Percentiles rank a stretch among this genome's conserved stretches.
phyloP scores from a whole-genome alignment of 2,888 invertebrate genomes.

The Athalia rosae region DNA sequence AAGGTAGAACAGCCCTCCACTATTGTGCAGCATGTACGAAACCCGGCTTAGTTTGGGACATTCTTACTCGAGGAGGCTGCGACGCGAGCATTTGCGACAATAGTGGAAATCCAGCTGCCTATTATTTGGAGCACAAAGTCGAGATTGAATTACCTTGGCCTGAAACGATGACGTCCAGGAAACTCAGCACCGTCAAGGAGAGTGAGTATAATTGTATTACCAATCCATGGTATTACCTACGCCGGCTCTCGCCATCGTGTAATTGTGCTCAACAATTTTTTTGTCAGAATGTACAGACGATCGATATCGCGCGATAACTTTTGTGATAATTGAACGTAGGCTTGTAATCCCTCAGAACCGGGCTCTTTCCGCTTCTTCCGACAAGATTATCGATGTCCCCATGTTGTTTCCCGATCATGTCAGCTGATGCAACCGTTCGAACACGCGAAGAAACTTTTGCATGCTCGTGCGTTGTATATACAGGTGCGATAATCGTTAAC shows the following conservation, averaged over 20 bases:
- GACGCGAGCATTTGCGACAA: constrained; percentile 79
- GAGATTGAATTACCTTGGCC: constrained; percentile 76
- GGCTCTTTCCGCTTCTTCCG: too few relatives aligned
- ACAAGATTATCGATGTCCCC: too few relatives aligned
- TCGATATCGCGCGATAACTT: too few relatives aligned
- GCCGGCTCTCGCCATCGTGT: too few relatives aligned
- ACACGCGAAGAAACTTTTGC: too few relatives aligned
- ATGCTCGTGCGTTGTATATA: too few relatives aligned
- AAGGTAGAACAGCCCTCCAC: constrained; percentile 81
- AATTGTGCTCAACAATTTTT: not conserved
- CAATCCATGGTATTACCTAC: not conserved
- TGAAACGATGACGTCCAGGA: constrained; percentile 62
- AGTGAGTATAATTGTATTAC: constrained; percentile 59
- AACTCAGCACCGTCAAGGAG: constrained; percentile 60
- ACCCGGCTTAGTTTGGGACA: constrained; percentile 77
- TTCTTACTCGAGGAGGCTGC: constrained; percentile 79
- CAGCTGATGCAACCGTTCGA: too few relatives aligned
- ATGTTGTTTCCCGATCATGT: too few relatives aligned
- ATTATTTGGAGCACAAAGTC: constrained; percentile 76
- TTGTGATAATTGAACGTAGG: too few relatives aligned
- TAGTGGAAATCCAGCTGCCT: constrained; percentile 76
- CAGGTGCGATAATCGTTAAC: too few relatives aligned
- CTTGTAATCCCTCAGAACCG: too few relatives aligned
- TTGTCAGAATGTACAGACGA: not conserved
- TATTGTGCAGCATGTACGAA: constrained; percentile 80